phyloP scores from a whole-genome alignment of 1,140 invertebrate genomes.

The Papilio polytes region DNA sequence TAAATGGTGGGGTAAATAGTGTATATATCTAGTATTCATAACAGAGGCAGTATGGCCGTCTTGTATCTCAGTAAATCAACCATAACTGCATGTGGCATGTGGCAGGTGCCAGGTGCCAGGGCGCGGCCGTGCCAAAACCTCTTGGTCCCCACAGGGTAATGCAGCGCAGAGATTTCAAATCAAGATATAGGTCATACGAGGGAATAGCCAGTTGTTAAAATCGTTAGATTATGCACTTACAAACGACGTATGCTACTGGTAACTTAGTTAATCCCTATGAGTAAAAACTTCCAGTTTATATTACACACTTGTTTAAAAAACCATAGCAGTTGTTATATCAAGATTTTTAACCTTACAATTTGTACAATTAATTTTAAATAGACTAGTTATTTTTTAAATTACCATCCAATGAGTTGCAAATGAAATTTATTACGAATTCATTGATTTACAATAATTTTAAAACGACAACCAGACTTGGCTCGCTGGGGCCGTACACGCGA shows the following conservation, averaged over 20 bases:
- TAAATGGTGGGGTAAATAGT: background rate
- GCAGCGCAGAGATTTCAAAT: conserved; percentile 16
- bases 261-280: no score
- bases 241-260: background rate
- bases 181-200: conserved; percentile 22
- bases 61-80: conserved; percentile 22
- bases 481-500: background rate
- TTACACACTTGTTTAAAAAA: no score
- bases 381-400: no score
- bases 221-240: background rate
- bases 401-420: conserved; percentile 17
- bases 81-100: conserved; percentile 24
- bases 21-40: background rate
- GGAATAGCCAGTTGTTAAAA: background rate
- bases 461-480: conserved; percentile 11
- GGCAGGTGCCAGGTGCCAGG: conserved; percentile 31
- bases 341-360: no score
- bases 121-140: conserved; percentile 19
- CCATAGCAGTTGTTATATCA: no score
- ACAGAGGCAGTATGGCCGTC: background rate
- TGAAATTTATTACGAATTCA: conserved; percentile 27
- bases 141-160: conserved; percentile 29
- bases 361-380: no score
- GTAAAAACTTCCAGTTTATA: no score
- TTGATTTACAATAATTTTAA: conserved; percentile 50